Percentiles rank a stretch among this genome's conserved stretches.
These are phyloP conservation scores for Halichoeres trimaculatus DNA, from an alignment of 2,113 vertebrate genomes.

Conservation along the genomic window DNA sequence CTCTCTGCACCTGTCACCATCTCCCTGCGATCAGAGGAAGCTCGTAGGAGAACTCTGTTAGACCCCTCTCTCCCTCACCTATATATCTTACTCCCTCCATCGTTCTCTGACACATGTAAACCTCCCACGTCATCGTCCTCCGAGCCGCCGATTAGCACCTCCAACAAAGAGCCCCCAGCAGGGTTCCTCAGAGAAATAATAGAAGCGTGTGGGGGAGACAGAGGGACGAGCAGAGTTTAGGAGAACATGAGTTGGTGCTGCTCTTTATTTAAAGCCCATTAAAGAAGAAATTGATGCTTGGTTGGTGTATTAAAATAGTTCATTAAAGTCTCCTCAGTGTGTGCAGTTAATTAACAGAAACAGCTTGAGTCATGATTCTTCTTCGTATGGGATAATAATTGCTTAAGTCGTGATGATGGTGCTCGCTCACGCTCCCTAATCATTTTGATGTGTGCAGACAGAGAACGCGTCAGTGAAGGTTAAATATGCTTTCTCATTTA, in stretches of 20 bases:
- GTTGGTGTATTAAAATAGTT: slow-evolving; percentile 14
- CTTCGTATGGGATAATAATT: slow-evolving; percentile 15
- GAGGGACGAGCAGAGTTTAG: background rate
- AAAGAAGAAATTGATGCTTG: slow-evolving; percentile 19
- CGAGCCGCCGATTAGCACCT: slow-evolving; percentile 26
- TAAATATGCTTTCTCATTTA: slow-evolving; percentile 35
- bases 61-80: slow-evolving; percentile 17
- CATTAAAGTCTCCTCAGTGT: slow-evolving; percentile 6
- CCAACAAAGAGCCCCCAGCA: slow-evolving; percentile 19
- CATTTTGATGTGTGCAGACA: slow-evolving; percentile 20
- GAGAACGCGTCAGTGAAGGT: slow-evolving; percentile 2
- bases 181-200: slow-evolving; percentile 8
- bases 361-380: slow-evolving; percentile 10
- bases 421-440: slow-evolving; percentile 30
- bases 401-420: slow-evolving; percentile 7
- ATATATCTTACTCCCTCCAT: background rate
- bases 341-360: slow-evolving; percentile 25
- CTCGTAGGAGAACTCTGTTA: slow-evolving; percentile 32
- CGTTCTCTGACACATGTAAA: slow-evolving; percentile 43
- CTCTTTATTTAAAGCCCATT: slow-evolving; percentile 35
- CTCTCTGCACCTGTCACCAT: slow-evolving; percentile 41
- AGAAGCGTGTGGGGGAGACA: background rate
- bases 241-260: background rate
- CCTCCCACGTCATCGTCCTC: slow-evolving; percentile 50
- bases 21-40: slow-evolving; percentile 43